Evolutionary conservation across 92 coral and sea anemone genomes (phyloP), one percentile per base, ranked within the genome.

Genomic region (Muricea muricata): DNA sequence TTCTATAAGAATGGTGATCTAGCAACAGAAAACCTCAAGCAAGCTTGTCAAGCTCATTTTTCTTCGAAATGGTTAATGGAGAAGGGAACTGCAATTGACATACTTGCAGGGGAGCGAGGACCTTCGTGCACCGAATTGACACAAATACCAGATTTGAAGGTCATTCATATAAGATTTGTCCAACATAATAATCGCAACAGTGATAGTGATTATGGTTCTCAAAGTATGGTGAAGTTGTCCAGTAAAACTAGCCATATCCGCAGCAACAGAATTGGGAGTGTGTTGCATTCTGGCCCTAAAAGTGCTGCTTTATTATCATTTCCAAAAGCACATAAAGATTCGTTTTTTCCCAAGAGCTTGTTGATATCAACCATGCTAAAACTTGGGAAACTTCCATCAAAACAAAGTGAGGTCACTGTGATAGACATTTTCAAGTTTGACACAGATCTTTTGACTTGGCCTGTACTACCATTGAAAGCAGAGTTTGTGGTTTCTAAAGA

Each of bases 361-460:
- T 86, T 89, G 21, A 67, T 92, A 12, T 50, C 85, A 28, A 86
- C 73, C 33, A 87, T 86, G 94, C 79, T 86, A 31, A 88, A 88
- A 63, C 90, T 91, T 71, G 92, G 92, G 28, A 88, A 86, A 47
- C 48, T 89, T 8, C 76, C 31, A 24, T 69, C 87, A 45, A 85
- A 65, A 24, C 56, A 57, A 18, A 65, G 58, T 26, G 54, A 33
- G 25, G 41, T 69, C 29, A 87, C 91, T 61, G 88, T 61, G 80
- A 71, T 79, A 13, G 81, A 45, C 72, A 11, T 84, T 46, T 52
- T 26, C 50, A 80, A 73, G 55, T 83, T 83, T 46, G 88, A 84
- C 79, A 52, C 55, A 80, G 70, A 79, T 33, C 61, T 40, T 29
- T 55, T 84, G 79, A 68, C 89, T 28, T 89, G 89, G 92, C 70